A percentile compares a stretch with the other conserved stretches of the same genome.
Conservation (phyloP, 2,113 vertebrate species). For the Morone saxatilis region DNA sequence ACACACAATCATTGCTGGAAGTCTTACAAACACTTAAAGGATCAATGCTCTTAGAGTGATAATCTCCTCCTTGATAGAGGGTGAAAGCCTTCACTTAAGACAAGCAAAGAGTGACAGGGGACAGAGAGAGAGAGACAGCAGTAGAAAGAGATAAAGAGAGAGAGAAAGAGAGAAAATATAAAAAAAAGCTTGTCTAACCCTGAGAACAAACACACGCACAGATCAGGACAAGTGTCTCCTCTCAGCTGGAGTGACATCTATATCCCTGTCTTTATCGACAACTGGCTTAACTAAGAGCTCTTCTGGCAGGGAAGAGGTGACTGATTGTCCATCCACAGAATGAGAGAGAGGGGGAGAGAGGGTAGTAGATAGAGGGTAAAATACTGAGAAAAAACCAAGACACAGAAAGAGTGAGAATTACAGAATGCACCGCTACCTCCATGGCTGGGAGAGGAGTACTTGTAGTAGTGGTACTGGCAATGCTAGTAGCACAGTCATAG, state of each 20-base stretch:
- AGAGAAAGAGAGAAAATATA: constrained; percentile 1
- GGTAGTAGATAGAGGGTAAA: constrained; percentile 12
- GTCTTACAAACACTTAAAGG: constrained; percentile 67
- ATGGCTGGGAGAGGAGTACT: not conserved
- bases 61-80: constrained; percentile 88
- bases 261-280: constrained; percentile 85
- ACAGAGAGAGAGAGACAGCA: constrained; percentile 10
- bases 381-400: constrained; percentile 17
- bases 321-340: constrained; percentile 41
- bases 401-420: not conserved
- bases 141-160: constrained; percentile 19
- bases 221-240: constrained; percentile 80
- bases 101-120: constrained; percentile 70
- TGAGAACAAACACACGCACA: constrained; percentile 35
- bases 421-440: not conserved
- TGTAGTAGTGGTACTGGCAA: not conserved
- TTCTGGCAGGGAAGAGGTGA: constrained; percentile 55
- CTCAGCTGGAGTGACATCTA: constrained; percentile 82
- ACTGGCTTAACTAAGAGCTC: constrained; percentile 86
- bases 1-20: constrained; percentile 60
- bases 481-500: not conserved
- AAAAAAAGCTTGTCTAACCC: constrained; percentile 17
- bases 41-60: constrained; percentile 85
- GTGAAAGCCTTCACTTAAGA: constrained; percentile 79
- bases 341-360: constrained; percentile 16